Conservation (phyloP, 2,113 vertebrate species). For the Tragelaphus buxtoni region DNA sequence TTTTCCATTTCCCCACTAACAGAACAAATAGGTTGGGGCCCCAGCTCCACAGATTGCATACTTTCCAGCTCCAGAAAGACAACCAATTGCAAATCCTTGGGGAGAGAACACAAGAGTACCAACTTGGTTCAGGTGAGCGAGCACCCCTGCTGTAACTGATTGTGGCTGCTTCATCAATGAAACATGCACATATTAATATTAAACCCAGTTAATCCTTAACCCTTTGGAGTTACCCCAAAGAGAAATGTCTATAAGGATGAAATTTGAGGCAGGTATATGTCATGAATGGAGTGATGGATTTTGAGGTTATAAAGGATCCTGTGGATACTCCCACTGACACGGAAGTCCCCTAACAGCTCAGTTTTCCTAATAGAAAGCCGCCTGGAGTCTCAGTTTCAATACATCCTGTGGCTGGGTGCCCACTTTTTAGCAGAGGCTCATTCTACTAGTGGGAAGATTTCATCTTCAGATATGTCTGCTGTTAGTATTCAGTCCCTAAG, state of each 20-base stretch:
- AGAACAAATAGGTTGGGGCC: background rate
- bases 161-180: background rate
- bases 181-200: background rate
- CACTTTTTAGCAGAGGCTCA: background rate
- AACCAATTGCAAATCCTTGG: background rate
- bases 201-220: background rate
- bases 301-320: background rate
- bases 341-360: background rate
- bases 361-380: background rate
- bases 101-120: background rate
- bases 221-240: background rate
- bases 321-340: rapidly evolving
- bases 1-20: background rate
- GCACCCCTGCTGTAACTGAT: background rate
- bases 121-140: background rate
- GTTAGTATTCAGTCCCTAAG: background rate
- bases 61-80: background rate
- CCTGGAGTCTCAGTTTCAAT: background rate
- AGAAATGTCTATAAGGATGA: background rate
- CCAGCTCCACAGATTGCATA: background rate
- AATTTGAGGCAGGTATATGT: background rate
- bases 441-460: background rate
- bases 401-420: background rate
- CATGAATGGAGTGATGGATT: background rate
- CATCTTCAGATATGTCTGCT: background rate